Percentiles rank a stretch among this genome's conserved stretches.
phyloP scores from a whole-genome alignment of 37 sponge, comb jelly and placozoan genomes.

The Beroe forskalii region DNA sequence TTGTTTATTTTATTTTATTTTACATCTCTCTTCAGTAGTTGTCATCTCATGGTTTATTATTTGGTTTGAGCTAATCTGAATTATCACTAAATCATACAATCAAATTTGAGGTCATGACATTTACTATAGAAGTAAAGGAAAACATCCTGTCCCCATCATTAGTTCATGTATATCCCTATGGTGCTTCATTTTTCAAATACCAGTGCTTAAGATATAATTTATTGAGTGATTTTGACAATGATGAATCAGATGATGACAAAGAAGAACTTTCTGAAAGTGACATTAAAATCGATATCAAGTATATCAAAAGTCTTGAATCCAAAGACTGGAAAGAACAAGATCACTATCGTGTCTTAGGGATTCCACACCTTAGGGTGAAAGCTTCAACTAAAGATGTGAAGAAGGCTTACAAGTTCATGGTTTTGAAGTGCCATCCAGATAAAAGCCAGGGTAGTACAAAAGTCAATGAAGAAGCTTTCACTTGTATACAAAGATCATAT shows the following conservation, averaged over 20 bases:
- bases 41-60: too few species aligned
- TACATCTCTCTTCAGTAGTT: too few species aligned
- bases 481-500: constrained; percentile 84
- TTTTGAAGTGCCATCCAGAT: constrained; percentile 91
- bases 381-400: constrained; percentile 83
- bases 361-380: constrained; percentile 72
- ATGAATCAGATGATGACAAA: constrained; percentile 41
- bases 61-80: neutral
- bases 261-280: constrained; percentile 40
- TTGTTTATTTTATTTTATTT: too few species aligned
- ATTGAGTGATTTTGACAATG: neutral
- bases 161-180: neutral
- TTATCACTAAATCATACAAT: neutral
- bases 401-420: constrained; percentile 87
- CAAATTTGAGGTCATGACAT: constrained; percentile 4
- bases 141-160: neutral
- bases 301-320: constrained; percentile 48
- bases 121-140: neutral
- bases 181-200: constrained; percentile 18
- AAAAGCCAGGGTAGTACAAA: constrained; percentile 71
- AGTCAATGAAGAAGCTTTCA: constrained; percentile 75
- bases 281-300: constrained; percentile 42
- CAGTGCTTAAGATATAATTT: constrained; percentile 7
- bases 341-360: constrained; percentile 89
- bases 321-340: constrained; percentile 82